Base-by-base conservation (phyloP, 2,888 invertebrate species). In the Hypercompe scribonia region DNA sequence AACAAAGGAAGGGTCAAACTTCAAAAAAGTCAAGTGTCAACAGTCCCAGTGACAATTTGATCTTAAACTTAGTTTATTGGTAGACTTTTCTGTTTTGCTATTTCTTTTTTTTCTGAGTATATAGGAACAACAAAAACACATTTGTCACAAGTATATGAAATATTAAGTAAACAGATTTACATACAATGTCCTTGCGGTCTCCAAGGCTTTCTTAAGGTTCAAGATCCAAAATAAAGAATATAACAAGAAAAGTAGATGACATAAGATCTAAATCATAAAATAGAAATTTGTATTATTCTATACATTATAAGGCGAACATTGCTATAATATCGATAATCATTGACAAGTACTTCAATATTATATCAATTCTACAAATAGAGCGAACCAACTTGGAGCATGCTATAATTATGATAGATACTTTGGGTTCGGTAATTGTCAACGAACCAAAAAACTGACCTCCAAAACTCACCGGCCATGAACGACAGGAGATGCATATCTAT, bases 1-100 rank as follows among this genome's bases (percentile, higher is more conserved):
- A 68, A 78, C 75, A 73, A 73, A 71, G 80, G 74, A 73, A 24
- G 2, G 8, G 24, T 21, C 0, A 8, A 8, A 46, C 39, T 39
- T 2, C 11, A 46, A 39, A 39, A 39, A 39, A 7, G 3, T 46
- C 42, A 18, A 18, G 42, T 46, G 42, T 46, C 0, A 46, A 46
- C 42, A 18, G 18, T 46, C 42, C 18, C 8, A 24, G 50, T 50
- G 5, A 50, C 0, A 24, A 24, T 18, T 50, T 24, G 7, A 50
- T 1, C 50, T 21, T 5, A 50, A 5, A 24, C 42, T 46, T 18
- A 18, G 42, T 46, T 18, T 50, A 24, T 50, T 39, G 2, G 2
- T 39, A 39, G 46, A 24, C 24, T 50, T 24, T 50, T 8, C 24
- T 50, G 24, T 50, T 50, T 24, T 50, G 10, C 7, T 50, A 3